A percentile compares a stretch with the other conserved stretches of the same genome.
These are phyloP conservation scores for Cryptomyrus ogoouensis DNA, from an alignment of 2,113 vertebrate species.

Conservation along the genomic window DNA sequence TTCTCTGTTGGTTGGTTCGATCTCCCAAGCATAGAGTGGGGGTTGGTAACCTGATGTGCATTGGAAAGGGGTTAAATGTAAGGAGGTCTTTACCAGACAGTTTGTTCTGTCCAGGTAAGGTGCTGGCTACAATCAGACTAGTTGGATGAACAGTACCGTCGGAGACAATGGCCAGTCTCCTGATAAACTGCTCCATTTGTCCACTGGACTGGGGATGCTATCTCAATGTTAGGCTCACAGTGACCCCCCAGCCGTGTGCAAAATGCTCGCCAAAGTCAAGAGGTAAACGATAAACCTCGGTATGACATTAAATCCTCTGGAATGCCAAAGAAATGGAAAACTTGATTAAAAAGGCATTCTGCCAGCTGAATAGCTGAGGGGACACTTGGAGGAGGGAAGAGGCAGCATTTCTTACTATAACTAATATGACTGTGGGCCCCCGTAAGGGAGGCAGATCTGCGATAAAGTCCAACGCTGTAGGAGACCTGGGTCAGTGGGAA, in stretches of 20 bases:
- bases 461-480: neutral
- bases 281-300: neutral
- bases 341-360: neutral
- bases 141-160: neutral
- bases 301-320: neutral
- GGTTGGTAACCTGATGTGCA: neutral
- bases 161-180: neutral
- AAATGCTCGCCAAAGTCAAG: neutral
- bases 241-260: neutral
- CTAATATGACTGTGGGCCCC: neutral
- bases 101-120: neutral
- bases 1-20: neutral
- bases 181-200: neutral
- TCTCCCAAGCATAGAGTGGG: neutral
- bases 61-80: neutral
- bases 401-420: neutral
- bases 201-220: neutral
- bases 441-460: neutral
- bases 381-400: neutral
- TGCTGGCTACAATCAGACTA: neutral
- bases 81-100: neutral
- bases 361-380: neutral
- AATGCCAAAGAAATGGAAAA: neutral
- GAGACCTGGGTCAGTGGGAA: neutral
- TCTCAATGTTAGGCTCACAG: neutral